Base-by-base conservation (phyloP, 2,113 vertebrate genomes). In the Chunga burmeisteri region DNA sequence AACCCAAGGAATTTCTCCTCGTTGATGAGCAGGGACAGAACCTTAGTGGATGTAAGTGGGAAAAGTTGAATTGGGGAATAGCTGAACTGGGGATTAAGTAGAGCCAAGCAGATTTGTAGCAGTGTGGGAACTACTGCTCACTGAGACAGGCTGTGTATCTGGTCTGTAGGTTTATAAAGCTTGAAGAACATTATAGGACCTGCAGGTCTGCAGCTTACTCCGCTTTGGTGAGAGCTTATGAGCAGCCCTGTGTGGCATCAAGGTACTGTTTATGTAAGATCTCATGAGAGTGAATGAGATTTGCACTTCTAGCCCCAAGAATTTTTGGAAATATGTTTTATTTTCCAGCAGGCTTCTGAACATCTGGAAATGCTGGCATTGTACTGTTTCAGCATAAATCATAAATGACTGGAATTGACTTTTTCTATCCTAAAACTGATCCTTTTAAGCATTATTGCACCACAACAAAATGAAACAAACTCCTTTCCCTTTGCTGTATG, bases 301-400 rank as follows among this genome's bases (percentile, higher is more conserved):
- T 87, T 90, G 59, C 77, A 87, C 68, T 95, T 94, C 65, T 65
- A 95, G 83, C 81, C 53, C 55, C 36, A 63, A 71, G 81, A 94
- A 91, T 78, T 88, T 90, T 89, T 88, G 36, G 63, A 95, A 95
- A 73, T 90, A 65, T 27, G 29, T 83, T 97, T 93, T 91, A 47
- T 90, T 93, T 97, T 96, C 63, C 44, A 91, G 34, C 86, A 95
- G 63, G 25, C 78, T 95, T 95, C 38, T 77, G 58, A 96, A 90
- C 93, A 96, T 95, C 94, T 97, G 93, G 93, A 97, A 96, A 83
- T 55, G 50, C 84, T 97, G 84, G 89, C 74, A 90, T 77, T 77
- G 50, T 63, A n/a, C 42, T 82, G 56, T 88, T 55, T 80, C 81
- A 78, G 50, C 38, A 94, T 95, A 96, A 95, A 95, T 96, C 74